Conservation (phyloP, 2,113 vertebrate species). For the Motacilla tschutschensis region DNA sequence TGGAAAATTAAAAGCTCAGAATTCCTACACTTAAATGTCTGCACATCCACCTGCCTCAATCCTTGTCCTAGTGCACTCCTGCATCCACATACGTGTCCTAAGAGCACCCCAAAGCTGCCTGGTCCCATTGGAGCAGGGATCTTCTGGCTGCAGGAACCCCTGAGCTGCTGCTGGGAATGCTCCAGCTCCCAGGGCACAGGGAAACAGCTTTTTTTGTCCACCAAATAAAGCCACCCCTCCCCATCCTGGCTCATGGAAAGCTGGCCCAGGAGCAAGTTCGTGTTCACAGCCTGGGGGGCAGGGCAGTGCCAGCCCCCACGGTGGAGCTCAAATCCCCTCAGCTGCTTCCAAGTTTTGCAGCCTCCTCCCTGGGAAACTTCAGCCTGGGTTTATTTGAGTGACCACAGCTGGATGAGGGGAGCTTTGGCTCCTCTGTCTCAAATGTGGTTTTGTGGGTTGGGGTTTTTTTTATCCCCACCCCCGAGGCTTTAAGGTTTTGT, state of each 20-base stretch:
- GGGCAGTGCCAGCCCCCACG: background rate
- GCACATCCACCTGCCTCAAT: background rate
- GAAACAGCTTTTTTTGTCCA: background rate
- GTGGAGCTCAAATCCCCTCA: background rate
- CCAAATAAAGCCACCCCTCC: background rate
- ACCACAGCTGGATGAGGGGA: rapidly evolving
- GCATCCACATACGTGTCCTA: rapidly evolving
- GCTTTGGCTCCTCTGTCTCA: background rate
- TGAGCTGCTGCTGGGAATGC: background rate
- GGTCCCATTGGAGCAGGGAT: background rate
- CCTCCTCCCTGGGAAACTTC: slow-evolving; percentile 17
- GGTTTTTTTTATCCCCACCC: background rate
- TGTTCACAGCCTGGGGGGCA: background rate
- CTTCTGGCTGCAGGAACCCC: background rate
- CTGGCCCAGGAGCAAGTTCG: slow-evolving; percentile 39
- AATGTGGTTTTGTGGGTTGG: background rate
- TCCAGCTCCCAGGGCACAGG: background rate
- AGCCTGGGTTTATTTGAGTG: background rate
- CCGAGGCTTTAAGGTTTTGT: background rate
- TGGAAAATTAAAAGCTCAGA: background rate
- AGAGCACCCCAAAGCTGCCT: background rate
- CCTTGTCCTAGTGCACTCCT: rapidly evolving
- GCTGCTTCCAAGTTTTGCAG: background rate
- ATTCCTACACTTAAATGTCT: rapidly evolving
- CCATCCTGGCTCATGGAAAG: slow-evolving; percentile 6